These are phyloP conservation scores for Heterodera schachtii DNA, from an alignment of 1,140 invertebrate genomes.

Conservation along the genomic window DNA sequence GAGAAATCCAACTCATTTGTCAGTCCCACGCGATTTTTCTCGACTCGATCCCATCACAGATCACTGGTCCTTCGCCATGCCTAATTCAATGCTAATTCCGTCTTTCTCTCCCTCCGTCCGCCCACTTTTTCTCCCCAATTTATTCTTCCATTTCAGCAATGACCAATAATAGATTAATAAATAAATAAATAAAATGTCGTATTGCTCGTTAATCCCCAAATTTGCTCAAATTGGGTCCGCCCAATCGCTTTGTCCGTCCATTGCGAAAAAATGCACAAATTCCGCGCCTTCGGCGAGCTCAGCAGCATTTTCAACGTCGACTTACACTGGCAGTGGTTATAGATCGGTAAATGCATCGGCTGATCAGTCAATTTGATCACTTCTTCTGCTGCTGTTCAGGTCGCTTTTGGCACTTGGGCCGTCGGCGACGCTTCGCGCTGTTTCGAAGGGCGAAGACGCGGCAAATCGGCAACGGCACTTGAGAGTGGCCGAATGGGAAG, in stretches of 20 bases:
- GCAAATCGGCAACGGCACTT: slow-evolving; percentile 6
- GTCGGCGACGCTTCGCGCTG: slow-evolving; percentile 21
- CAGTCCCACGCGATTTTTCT: no score
- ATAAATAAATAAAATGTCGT: not conserved
- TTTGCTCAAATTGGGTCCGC: not conserved
- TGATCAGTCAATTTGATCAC: not conserved
- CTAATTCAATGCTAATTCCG: no score
- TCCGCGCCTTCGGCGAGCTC: not conserved
- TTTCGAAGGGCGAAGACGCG: slow-evolving; percentile 9
- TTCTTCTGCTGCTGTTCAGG: not conserved
- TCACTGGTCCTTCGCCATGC: no score
- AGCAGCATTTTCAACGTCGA: not conserved
- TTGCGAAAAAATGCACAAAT: not conserved
- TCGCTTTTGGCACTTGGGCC: slow-evolving; percentile 29
- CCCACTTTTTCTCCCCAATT: not conserved
- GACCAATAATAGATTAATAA: not conserved
- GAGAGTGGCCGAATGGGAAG: not conserved
- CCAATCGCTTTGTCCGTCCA: not conserved
- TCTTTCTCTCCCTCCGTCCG: no score
- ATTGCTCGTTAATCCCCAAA: not conserved
- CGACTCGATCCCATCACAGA: no score
- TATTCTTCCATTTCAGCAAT: not conserved
- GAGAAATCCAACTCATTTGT: no score
- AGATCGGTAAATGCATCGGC: not conserved
- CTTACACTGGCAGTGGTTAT: slow-evolving; percentile 1